Base-by-base conservation (phyloP, 2,888 invertebrate genomes). In the Smittia sp. region DNA sequence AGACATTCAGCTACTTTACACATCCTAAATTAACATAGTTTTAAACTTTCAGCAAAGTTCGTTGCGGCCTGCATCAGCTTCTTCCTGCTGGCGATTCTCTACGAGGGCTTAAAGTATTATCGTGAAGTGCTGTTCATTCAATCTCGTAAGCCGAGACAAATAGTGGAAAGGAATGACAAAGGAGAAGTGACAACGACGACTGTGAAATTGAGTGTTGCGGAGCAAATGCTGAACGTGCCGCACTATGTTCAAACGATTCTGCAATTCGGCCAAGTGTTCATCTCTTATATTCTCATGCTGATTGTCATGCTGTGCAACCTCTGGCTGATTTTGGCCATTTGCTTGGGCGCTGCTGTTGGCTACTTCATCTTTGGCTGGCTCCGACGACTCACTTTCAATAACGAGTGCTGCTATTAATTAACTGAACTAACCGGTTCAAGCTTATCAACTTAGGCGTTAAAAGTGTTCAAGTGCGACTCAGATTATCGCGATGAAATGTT, bases 41-140 rank as follows among this genome's bases (percentile, higher is more conserved):
- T 58, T 13, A 18, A 46, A 7, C 11, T 9, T 32, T 1, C 38
- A 67, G 69, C 52, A 58, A 72, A 92, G 76, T 87, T 98, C 77
- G 85, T 96, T 52, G 91, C 92, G 0, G 96, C 98, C 0, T 93
- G 94, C 80, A 84, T 96, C 73, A 93, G 91, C 65, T 91, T 98
- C 77, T 93, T 97, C 82, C 85, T 94, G 68, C 88, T 96, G 79
- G 93, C 94, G 0, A 88, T 95, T 24, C 84, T 95, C n/a, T 98
- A 98, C 80, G 98, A 99, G 83, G 95, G 94, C 0, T 86, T 99
- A 1, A 98, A 98, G 84, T 96, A 94, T 84, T 90, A 84, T 78
- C 81, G 87, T 0, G 86, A 86, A 77, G 83, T 83, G 6, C 79
- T 84, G 13, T 83, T 52, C 11, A 25, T 32, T 22, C 24, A 74